A percentile compares a stretch with the other conserved stretches of the same genome.
phyloP scores from a whole-genome alignment of 2,113 vertebrate species.

The Anhinga rufa region DNA sequence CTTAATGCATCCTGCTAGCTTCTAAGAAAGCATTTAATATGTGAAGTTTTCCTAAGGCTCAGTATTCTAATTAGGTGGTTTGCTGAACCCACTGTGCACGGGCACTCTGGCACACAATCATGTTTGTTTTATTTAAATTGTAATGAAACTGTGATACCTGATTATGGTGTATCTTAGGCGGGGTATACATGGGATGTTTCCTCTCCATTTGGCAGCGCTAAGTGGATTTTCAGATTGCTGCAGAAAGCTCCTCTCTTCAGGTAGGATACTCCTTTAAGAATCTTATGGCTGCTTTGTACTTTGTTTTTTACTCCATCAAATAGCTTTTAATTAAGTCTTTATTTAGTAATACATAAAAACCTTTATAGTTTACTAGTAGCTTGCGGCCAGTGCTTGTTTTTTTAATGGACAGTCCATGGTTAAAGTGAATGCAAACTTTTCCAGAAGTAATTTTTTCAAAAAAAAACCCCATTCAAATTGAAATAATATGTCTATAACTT shows the following conservation, averaged over 20 bases:
- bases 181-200: conserved; percentile 97
- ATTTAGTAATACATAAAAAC: not conserved
- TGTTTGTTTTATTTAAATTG: conserved; percentile 53
- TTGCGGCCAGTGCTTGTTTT: not conserved
- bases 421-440: not conserved
- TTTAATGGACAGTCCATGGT: not conserved
- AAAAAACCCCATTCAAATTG: not conserved
- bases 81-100: not conserved
- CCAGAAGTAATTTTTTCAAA: not conserved
- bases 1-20: not conserved
- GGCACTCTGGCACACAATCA: not conserved
- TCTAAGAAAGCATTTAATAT: not conserved
- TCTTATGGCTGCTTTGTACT: not conserved
- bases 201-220: conserved; percentile 95
- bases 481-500: not conserved
- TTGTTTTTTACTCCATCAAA: not conserved
- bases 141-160: conserved; percentile 62
- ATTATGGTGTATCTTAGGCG: conserved; percentile 80
- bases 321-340: not conserved
- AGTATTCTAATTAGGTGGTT: not conserved
- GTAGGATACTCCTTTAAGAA: conserved; percentile 65
- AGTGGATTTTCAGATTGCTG: conserved; percentile 99
- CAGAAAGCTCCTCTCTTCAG: conserved; percentile 95
- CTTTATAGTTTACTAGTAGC: not conserved
- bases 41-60: not conserved